Conservation (phyloP, 1,140 invertebrate species). For the Drosophila subpulchrella region DNA sequence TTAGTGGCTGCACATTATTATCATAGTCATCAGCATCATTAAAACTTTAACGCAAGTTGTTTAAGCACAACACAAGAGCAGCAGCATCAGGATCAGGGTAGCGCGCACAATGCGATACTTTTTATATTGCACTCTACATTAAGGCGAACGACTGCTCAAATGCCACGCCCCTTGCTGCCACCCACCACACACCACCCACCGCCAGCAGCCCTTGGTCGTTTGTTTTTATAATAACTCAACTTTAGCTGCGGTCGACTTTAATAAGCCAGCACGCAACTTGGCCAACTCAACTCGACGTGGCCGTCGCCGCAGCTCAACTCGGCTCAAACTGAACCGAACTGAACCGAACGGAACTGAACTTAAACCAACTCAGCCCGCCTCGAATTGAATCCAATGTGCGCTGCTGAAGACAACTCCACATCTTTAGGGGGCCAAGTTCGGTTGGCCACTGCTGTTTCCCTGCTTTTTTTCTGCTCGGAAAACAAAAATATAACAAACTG, state of each 20-base stretch:
- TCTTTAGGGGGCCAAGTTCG: conserved; percentile 34
- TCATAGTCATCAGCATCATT: conserved; percentile 81
- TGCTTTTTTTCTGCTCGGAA: conserved; percentile 10
- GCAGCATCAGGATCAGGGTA: conserved; percentile 21
- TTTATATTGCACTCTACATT: conserved; percentile 81
- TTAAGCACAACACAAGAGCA: conserved; percentile 59
- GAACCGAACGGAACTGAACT: conserved; percentile 6
- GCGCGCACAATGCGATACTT: conserved; percentile 67
- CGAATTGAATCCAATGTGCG: conserved; percentile 71
- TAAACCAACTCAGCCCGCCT: conserved; percentile 34
- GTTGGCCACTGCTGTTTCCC: conserved; percentile 16
- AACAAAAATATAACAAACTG: conserved; percentile 56
- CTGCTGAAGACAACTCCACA: conserved; percentile 50
- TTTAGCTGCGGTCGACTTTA: conserved; percentile 79
- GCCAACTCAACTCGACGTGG: conserved; percentile 63
- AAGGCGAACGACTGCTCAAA: conserved; percentile 59
- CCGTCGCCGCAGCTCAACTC: conserved; percentile 35
- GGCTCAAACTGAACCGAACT: conserved; percentile 15
- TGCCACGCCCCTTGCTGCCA: not conserved
- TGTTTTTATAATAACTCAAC: conserved; percentile 77
- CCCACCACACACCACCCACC: not conserved
- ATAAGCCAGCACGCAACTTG: conserved; percentile 81
- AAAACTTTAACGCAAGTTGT: conserved; percentile 78
- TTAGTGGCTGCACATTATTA: conserved; percentile 82
- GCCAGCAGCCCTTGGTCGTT: conserved; percentile 39